phyloP scores from a whole-genome alignment of 2,797 vertebrate species.

The Acrossocheilus wenchowensis region DNA sequence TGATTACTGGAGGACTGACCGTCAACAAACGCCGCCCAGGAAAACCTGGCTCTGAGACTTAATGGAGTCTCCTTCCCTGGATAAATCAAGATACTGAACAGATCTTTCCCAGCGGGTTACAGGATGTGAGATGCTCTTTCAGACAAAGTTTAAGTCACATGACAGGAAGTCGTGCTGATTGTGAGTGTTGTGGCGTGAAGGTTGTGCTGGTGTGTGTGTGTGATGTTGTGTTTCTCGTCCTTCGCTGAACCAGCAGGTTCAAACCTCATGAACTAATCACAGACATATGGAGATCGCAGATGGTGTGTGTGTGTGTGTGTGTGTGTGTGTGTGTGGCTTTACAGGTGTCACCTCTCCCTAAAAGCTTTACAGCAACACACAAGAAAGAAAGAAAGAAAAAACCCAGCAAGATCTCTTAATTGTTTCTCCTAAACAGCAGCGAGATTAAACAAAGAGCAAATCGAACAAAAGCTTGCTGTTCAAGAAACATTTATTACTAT shows the following conservation, averaged over 20 bases:
- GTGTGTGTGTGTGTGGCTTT: slow-evolving; percentile 10
- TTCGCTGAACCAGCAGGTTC: neutral
- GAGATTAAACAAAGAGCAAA: neutral
- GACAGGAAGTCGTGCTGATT: neutral
- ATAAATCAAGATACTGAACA: neutral
- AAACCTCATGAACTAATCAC: slow-evolving; percentile 17
- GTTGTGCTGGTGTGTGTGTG: neutral
- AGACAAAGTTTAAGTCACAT: neutral
- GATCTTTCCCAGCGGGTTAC: neutral
- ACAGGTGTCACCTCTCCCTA: neutral
- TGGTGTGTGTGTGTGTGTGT: slow-evolving; percentile 41
- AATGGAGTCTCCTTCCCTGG: neutral
- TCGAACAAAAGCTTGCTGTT: too few relatives aligned
- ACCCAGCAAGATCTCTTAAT: neutral
- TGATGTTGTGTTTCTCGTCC: neutral
- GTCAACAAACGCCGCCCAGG: neutral
- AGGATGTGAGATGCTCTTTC: neutral
- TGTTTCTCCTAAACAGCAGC: neutral
- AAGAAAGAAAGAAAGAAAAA: neutral
- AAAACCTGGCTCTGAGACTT: neutral
- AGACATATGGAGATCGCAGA: slow-evolving; percentile 50
- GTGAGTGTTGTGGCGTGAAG: neutral
- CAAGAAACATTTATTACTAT: too few relatives aligned
- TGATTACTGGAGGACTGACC: neutral
- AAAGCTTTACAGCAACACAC: neutral